Conservation (phyloP, 2,888 invertebrate species). For the Netelia inedita region DNA sequence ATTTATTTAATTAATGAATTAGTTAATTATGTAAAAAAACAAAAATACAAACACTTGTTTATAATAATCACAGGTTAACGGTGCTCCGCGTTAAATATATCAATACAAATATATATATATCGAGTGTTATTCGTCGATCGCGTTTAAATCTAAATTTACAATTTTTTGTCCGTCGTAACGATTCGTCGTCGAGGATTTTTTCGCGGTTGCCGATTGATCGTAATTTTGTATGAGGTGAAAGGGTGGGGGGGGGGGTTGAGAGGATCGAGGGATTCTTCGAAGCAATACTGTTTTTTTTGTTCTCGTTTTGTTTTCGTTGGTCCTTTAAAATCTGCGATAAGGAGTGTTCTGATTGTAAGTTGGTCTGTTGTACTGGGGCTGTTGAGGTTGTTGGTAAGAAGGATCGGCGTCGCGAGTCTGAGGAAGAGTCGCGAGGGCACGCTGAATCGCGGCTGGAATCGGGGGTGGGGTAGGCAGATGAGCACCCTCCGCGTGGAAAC, state of each 20-base stretch:
- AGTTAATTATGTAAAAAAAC: conserved; percentile 55
- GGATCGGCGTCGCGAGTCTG: conserved; percentile 84
- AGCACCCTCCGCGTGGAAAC: conserved; percentile 91
- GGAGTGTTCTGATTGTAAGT: conserved; percentile 74
- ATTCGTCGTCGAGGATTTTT: conserved; percentile 1
- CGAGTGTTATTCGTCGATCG: conserved; percentile 23
- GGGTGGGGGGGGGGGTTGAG: neutral
- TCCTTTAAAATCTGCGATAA: conserved; percentile 71
- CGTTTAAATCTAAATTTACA: conserved; percentile 40
- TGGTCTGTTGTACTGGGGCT: conserved; percentile 74
- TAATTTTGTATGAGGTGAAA: conserved; percentile 3
- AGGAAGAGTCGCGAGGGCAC: conserved; percentile 86
- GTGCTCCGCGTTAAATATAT: conserved; percentile 24
- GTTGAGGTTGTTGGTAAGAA: conserved; percentile 78
- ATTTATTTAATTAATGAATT: conserved; percentile 45
- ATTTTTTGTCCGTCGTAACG: conserved; percentile 43
- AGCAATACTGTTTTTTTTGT: conserved; percentile 35
- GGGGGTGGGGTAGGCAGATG: conserved; percentile 93
- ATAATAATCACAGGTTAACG: conserved; percentile 70
- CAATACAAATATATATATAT: conserved; percentile 6
- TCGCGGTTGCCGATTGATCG: conserved; percentile 23
- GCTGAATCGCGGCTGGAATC: conserved; percentile 90
- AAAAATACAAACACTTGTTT: conserved; percentile 55
- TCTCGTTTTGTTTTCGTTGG: neutral
- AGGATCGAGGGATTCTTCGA: neutral